Base-by-base conservation (phyloP, 1,140 invertebrate species). In the Cotesia glomerata region DNA sequence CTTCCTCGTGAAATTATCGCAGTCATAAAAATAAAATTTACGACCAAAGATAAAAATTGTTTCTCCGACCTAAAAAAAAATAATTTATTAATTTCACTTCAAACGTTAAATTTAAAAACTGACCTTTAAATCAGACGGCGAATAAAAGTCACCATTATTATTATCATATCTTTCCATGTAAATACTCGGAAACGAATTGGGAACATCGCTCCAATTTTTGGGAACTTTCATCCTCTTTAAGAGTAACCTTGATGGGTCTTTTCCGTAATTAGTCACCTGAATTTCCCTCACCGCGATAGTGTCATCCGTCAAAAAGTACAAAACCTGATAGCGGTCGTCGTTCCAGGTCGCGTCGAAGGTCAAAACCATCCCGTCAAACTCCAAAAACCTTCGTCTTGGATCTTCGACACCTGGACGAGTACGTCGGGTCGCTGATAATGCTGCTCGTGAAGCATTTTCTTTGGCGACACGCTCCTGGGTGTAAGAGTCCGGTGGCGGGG, bases 231-330 rank as follows among this genome's bases (percentile, higher is more conserved):
- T 93, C 82, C 91, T 91, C 76, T 91, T 91, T 49, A 97, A 86
- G 0, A 96, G 83, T 67, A 93, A 82, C 16, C 91, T 89, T 82
- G 91, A 92, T 1, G 93, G 92, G 85, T 95, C 93, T 72, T 91
- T 89, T 0, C 93, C 93, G 74, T 90, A 90, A 80, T 92, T 92
- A 7, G 88, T 86, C 67, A 88, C 88, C 71, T 91, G 91, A 13
- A 93, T 86, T 84, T 95, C 93, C 76, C 92, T 90, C 2, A 97
- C 87, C 72, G 93, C 90, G 62, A 96, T 89, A 0, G 92, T 94
- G 79, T 96, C 93, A 82, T 96, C 94, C 58, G 90, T 90, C 11
- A 96, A 85, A 81, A 93, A 95, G 83, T 95, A 97, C 78, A 92
- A 82, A 69, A 95, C 83, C 70, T 89, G 89, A 78, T 91, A 93